These are phyloP conservation scores for Dendronephthya gigantea DNA, from an alignment of 64 coral and sea anemone species.

Conservation along the genomic window DNA sequence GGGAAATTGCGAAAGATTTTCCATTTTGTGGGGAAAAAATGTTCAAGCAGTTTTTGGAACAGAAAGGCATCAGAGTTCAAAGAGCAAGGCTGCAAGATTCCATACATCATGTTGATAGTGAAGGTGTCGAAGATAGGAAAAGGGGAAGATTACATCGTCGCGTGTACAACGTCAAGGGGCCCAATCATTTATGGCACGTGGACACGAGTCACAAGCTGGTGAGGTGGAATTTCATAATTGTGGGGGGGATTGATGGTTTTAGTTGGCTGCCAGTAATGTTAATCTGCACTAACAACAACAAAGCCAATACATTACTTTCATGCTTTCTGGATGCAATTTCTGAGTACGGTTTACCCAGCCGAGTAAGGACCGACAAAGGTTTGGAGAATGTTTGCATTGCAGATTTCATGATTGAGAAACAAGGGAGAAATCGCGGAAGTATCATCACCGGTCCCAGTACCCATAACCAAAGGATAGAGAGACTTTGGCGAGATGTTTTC, in stretches of 20 bases:
- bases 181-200: background rate
- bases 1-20: background rate
- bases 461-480: background rate
- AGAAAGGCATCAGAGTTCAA: background rate
- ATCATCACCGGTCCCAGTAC: background rate
- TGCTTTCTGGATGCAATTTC: background rate
- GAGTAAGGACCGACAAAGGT: no score
- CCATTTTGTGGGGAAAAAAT: background rate
- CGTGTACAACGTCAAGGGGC: background rate
- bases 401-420: background rate
- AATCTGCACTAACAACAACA: background rate
- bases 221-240: no score
- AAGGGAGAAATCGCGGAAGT: background rate
- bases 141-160: background rate
- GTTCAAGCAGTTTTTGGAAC: background rate
- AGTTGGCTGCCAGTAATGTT: background rate
- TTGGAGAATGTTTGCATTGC: background rate
- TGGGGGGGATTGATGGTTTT: background rate
- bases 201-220: background rate
- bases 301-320: background rate
- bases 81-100: background rate
- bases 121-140: background rate
- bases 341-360: background rate
- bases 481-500: constrained; percentile 4
- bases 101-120: background rate